Conservation (phyloP, 2,113 vertebrate species). For the Cervus canadensis region DNA sequence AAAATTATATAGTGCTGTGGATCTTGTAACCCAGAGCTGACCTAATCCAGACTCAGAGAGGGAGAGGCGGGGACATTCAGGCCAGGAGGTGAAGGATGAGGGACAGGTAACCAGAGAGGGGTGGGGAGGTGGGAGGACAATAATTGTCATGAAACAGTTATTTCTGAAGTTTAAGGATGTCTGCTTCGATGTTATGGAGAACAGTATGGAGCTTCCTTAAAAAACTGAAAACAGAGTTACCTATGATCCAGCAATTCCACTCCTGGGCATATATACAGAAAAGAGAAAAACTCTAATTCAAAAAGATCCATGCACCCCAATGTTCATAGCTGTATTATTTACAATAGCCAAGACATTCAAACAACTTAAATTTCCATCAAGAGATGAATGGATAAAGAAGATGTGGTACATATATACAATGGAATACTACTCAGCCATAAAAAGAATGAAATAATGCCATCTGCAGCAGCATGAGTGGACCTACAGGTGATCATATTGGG, state of each 20-base stretch:
- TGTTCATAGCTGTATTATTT: not conserved
- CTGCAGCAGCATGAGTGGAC: too few species aligned
- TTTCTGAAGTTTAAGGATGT: not conserved
- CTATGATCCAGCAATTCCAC: not conserved
- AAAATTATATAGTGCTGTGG: not conserved
- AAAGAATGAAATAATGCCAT: not conserved
- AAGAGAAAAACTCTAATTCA: not conserved
- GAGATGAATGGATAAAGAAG: not conserved
- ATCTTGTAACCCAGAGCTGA: not conserved
- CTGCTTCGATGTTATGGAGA: not conserved
- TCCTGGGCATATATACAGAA: not conserved
- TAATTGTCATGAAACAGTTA: not conserved
- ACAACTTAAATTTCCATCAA: not conserved
- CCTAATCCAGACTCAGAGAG: not conserved
- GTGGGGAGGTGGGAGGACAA: not conserved
- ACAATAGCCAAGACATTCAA: not conserved
- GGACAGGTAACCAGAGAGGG: not conserved
- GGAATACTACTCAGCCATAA: not conserved
- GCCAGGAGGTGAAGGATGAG: not conserved
- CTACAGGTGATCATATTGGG: not conserved
- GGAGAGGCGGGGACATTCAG: not conserved
- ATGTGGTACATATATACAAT: not conserved
- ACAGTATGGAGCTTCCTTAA: not conserved
- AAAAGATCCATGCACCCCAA: not conserved
- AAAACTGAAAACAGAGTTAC: not conserved